Conservation (phyloP, 2,113 vertebrate genomes). For the Mormoops blainvillei region DNA sequence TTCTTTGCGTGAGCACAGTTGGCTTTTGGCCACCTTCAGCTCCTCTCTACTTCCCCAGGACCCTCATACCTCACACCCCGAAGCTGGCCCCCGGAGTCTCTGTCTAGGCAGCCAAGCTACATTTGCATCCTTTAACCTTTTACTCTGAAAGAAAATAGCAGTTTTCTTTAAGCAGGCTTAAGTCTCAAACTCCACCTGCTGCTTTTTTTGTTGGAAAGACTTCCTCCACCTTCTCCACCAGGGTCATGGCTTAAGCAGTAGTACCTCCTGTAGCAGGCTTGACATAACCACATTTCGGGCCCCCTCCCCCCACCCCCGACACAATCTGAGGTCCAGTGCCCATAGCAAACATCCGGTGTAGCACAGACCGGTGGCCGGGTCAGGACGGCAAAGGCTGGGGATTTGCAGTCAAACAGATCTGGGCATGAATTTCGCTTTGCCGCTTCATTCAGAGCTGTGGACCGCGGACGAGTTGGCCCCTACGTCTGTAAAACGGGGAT, state of each 20-base stretch:
- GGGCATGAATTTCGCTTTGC: background rate
- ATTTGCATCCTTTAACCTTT: background rate
- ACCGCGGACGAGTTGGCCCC: background rate
- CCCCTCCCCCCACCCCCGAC: background rate
- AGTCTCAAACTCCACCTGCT: background rate
- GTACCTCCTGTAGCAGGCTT: background rate
- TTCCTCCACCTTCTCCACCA: background rate
- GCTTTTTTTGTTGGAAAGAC: background rate
- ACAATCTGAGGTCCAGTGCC: background rate
- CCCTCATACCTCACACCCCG: rapidly evolving
- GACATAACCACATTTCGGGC: background rate
- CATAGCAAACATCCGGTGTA: background rate
- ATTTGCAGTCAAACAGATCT: background rate
- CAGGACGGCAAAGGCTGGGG: background rate
- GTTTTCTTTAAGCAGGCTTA: background rate
- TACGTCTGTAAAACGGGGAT: background rate
- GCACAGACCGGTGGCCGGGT: background rate
- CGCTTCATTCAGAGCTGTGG: background rate
- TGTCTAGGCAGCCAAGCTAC: background rate
- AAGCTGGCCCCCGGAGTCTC: background rate
- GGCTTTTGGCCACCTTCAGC: background rate
- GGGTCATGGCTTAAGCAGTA: no score
- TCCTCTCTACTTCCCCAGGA: background rate
- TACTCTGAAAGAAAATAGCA: background rate
- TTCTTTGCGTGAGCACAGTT: background rate